These are phyloP conservation scores for Mastomys coucha DNA, from an alignment of 2,113 vertebrate genomes.

Conservation along the genomic window DNA sequence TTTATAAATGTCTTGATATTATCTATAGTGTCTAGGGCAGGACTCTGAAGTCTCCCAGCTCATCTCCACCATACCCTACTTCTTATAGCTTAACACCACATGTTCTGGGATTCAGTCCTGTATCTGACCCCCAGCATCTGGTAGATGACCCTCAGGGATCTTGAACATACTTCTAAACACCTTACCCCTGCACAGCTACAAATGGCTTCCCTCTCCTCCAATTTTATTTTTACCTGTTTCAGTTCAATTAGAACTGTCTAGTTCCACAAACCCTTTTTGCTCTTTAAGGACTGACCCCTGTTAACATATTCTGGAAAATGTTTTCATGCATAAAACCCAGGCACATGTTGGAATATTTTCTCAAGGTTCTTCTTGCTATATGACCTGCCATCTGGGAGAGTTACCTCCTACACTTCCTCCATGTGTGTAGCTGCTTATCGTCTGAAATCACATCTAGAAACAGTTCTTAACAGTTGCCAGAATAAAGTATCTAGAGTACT, in stretches of 20 bases:
- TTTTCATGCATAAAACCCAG: neutral
- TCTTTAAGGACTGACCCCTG: neutral
- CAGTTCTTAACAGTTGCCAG: neutral
- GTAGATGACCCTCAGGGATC: neutral
- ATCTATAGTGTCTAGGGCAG: fast-evolving
- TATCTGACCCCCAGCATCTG: too few species aligned
- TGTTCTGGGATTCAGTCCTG: neutral
- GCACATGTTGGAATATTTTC: neutral
- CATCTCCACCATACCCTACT: fast-evolving
- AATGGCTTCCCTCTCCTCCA: neutral
- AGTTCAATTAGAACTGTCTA: neutral
- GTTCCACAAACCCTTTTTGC: neutral
- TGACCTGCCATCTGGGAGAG: neutral
- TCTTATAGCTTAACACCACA: neutral
- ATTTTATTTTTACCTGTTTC: neutral
- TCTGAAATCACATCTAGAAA: neutral
- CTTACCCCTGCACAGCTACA: neutral
- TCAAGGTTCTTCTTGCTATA: neutral
- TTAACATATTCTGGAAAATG: neutral
- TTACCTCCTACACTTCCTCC: fast-evolving
- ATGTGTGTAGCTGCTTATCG: neutral
- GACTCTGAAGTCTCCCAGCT: fast-evolving
- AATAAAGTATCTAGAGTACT: neutral
- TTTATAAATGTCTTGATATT: neutral
- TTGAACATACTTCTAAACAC: neutral